Conservation (phyloP, 2,797 vertebrate species). For the Pterois miles region DNA sequence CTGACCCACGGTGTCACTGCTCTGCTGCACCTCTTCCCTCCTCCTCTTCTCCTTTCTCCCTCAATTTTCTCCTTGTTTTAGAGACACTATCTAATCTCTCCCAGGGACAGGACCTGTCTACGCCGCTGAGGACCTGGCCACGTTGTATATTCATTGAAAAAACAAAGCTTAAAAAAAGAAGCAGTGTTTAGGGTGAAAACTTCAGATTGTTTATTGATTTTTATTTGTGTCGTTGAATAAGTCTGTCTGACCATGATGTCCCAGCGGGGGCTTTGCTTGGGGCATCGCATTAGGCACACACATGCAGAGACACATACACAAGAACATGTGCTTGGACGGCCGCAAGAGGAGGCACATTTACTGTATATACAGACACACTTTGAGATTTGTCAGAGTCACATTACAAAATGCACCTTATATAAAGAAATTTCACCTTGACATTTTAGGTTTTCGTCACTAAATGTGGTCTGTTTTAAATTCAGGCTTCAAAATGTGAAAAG, state of each 20-base stretch:
- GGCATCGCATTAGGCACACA: constrained; percentile 66
- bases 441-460: constrained; percentile 22
- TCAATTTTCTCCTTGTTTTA: constrained; percentile 64
- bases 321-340: constrained; percentile 43
- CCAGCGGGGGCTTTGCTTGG: constrained; percentile 77
- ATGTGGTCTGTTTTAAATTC: constrained; percentile 18
- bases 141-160: constrained; percentile 99
- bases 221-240: constrained; percentile 98
- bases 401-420: constrained; percentile 5
- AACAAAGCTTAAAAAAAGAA: constrained; percentile 84
- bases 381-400: not conserved
- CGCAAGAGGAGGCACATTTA: constrained; percentile 27
- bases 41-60: constrained; percentile 50
- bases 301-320: constrained; percentile 55
- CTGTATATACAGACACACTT: constrained; percentile 11
- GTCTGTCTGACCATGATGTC: constrained; percentile 90
- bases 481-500: too few relatives aligned
- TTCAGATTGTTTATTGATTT: constrained; percentile 99
- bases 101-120: constrained; percentile 85
- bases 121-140: constrained; percentile 90
- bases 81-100: constrained; percentile 72
- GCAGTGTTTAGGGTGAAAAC: constrained; percentile 92
- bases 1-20: constrained; percentile 32
- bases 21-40: constrained; percentile 68
- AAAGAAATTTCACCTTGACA: constrained; percentile 8